A percentile compares a stretch with the other conserved stretches of the same genome.
Evolutionary conservation across 1,140 invertebrate genomes (phyloP).

Genomic region (Elymnias hypermnestra): DNA sequence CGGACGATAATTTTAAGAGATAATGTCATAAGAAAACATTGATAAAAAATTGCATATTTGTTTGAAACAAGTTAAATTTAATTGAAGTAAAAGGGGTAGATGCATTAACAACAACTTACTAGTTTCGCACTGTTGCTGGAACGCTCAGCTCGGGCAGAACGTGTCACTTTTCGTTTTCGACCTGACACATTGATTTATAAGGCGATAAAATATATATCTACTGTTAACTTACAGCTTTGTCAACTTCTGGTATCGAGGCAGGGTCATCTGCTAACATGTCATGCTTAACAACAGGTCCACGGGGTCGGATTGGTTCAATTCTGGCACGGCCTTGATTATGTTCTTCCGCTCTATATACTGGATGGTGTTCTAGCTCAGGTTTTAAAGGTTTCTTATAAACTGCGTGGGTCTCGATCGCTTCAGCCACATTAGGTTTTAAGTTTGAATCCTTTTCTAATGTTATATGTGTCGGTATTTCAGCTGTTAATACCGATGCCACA

Average conservation of each 20-base stretch:
- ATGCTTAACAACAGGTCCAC: slow-evolving; percentile 39
- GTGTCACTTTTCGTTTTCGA: too few relatives aligned
- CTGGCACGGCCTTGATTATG: slow-evolving; percentile 36
- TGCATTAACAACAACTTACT: too few relatives aligned
- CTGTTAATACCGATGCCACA: slow-evolving; percentile 29
- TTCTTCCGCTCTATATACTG: slow-evolving; percentile 48
- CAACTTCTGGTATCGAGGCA: slow-evolving; percentile 30
- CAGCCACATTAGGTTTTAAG: slow-evolving; percentile 34
- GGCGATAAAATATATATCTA: too few relatives aligned
- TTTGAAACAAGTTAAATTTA: too few relatives aligned
- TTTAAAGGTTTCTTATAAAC: slow-evolving; percentile 36
- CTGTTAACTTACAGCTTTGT: slow-evolving; percentile 59
- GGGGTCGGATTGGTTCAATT: slow-evolving; percentile 43
- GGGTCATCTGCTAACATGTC: slow-evolving; percentile 59
- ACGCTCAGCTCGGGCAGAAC: too few relatives aligned
- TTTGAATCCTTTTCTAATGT: slow-evolving; percentile 34
- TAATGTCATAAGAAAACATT: too few relatives aligned
- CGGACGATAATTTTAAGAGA: too few relatives aligned
- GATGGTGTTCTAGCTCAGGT: slow-evolving; percentile 34
- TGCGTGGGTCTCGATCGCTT: slow-evolving; percentile 31
- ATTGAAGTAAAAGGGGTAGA: too few relatives aligned
- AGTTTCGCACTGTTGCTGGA: too few relatives aligned
- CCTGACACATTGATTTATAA: too few relatives aligned
- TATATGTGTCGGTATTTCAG: slow-evolving; percentile 42
- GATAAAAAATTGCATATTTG: too few relatives aligned